Evolutionary conservation across 2,113 vertebrate species (phyloP), one percentile per base, ranked within the genome.

Genomic region (Toxotes jaculatrix): DNA sequence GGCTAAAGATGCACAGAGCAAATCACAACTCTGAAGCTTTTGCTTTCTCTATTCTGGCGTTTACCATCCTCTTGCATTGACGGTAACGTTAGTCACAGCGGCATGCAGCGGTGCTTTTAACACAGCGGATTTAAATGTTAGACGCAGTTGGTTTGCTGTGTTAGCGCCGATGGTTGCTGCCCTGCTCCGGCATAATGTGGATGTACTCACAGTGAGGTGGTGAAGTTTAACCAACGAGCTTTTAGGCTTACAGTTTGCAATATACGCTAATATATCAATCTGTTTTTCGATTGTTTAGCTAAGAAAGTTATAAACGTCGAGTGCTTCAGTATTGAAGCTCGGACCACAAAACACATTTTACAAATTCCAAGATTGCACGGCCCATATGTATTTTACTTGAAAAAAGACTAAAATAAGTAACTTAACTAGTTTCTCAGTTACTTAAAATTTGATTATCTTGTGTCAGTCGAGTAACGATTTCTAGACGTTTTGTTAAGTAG

Each of bases 31-130:
- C 38, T 49, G 31, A 21, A 36, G 40, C 2, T 16, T 12, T 1
- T 40, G 1, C 1, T 43, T 21, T 32, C n/a, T 27, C 42, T 19
- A 67, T 61, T 43, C 13, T 17, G 4, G 0, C 5, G 0, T 53
- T 34, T 4, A 8, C n/a, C 4, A 0, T 5, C 2, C 4, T 1
- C 19, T 73, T 14, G 7, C 4, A 6, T 21, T 3, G 6, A 7
- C 7, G 17, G 5, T 34, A n/a, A 40, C 1, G 0, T 19, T 14
- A 11, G 2, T 5, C 8, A 38, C 5, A 62, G 19, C 8, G 23
- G 11, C 32, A 21, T 12, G 40, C 6, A 3, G 11, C n/a, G 1
- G 19, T 8, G 4, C 7, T 8, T 0, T 59, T 19, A 61, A n/a
- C 16, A 31, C 4, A 53, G 42, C 43, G 11, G 38, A 7, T 43